phyloP scores from a whole-genome alignment of 2,113 vertebrate species.

The Chlorodrepanis virens region DNA sequence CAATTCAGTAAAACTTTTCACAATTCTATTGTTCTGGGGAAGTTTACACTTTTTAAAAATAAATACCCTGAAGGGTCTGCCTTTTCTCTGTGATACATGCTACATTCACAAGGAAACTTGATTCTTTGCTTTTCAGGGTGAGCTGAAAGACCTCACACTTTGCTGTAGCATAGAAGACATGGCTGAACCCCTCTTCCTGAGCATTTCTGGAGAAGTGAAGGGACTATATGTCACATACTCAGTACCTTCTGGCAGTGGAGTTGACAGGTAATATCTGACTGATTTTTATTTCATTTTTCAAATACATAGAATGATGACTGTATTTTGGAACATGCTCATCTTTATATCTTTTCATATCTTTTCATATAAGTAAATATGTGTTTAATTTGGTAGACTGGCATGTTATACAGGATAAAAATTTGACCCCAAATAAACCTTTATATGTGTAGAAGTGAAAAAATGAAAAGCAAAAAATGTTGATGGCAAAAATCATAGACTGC shows the following conservation, averaged over 20 bases:
- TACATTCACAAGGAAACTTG: not conserved
- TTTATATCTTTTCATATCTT: not conserved
- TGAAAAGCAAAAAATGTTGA: not conserved
- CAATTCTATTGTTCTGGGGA: not conserved
- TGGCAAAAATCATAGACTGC: not conserved
- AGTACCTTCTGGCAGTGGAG: slow-evolving; percentile 36
- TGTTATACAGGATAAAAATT: not conserved
- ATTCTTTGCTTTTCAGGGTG: slow-evolving; percentile 69
- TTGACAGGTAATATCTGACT: not conserved
- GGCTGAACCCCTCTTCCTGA: slow-evolving; percentile 79
- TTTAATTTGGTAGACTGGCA: not conserved
- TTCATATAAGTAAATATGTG: not conserved
- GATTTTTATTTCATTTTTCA: not conserved
- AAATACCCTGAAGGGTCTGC: not conserved
- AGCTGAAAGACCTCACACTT: slow-evolving; percentile 77
- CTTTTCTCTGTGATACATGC: not conserved
- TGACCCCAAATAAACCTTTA: not conserved
- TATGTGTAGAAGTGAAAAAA: not conserved
- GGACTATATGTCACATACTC: slow-evolving; percentile 78
- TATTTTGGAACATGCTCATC: not conserved
- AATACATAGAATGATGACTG: not conserved
- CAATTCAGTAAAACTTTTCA: not conserved
- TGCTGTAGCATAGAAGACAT: slow-evolving; percentile 83
- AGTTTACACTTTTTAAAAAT: not conserved
- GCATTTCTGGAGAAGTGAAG: slow-evolving; percentile 77